phyloP scores from a whole-genome alignment of 1,140 invertebrate genomes.

The Drosophila punjabiensis region DNA sequence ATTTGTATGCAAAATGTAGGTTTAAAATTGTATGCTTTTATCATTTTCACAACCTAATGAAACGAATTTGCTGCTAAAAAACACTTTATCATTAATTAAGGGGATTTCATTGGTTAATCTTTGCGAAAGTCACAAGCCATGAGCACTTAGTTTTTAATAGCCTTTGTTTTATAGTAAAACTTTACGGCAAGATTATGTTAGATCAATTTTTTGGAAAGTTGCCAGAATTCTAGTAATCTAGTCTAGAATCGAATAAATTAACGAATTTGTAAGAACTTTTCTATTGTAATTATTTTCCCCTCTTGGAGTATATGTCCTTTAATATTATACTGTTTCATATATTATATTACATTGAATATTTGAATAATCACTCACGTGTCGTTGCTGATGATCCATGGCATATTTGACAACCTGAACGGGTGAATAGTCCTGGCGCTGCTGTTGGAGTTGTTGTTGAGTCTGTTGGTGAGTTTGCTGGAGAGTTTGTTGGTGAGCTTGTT shows the following conservation, averaged over 20 bases:
- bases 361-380: slow-evolving; percentile 42
- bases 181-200: neutral
- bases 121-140: neutral
- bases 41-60: neutral
- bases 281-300: neutral
- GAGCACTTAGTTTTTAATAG: too few relatives aligned
- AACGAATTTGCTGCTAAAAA: neutral
- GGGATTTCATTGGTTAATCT: neutral
- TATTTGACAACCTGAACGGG: slow-evolving; percentile 10
- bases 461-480: slow-evolving; percentile 18
- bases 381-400: slow-evolving; percentile 19
- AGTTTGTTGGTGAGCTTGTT: slow-evolving; percentile 1
- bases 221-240: too few relatives aligned
- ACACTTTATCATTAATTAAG: neutral
- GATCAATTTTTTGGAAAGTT: too few relatives aligned
- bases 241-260: too few relatives aligned
- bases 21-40: too few relatives aligned
- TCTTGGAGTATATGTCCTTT: too few relatives aligned
- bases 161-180: too few relatives aligned
- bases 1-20: too few relatives aligned
- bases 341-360: neutral
- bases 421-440: slow-evolving; percentile 20
- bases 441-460: neutral
- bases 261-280: too few relatives aligned
- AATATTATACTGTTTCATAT: neutral